Base-by-base conservation (phyloP, 2,888 invertebrate genomes). In the Steinernema scapterisci region DNA sequence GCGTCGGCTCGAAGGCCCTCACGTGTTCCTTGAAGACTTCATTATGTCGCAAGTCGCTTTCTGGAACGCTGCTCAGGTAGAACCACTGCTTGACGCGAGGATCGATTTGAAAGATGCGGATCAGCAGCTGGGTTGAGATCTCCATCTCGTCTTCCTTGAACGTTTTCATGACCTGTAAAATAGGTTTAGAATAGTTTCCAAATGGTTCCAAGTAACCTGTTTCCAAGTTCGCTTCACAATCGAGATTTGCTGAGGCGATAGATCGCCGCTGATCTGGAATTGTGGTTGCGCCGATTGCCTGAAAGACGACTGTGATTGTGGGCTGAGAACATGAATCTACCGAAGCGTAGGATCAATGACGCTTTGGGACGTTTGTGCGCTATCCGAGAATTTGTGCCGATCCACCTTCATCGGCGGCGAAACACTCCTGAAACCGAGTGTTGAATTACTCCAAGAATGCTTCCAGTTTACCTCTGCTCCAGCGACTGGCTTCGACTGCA, bases 141-240 rank as follows among this genome's bases (percentile, higher is more conserved):
- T 81, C 83, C 25, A 56, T 73, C 48, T 83, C 81, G 45, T 83
- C 83, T 38, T 82, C 79, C 45, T 77, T 75, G 11, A 77, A 56
- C 27, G 71, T 51, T 72, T 81, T 81, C 77, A 81, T 76, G 23
- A 80, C 74, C 75, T 73, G 27, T n/a, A n/a, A n/a, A 63, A 70
- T 21, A 11, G 23, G n/a, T 11, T 21, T 46, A 44, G n/a, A n/a
- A 19, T 6, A 25, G 21, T 52, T 21, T 45, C 25, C 25, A 27
- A 19, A 38, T 6, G 25, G n/a, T 23, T n/a, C 5, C 43, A 2
- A 27, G 2, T n/a, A 3, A 80, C 79, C 31, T 76, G 74, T 54
- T 83, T 81, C 81, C 81, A 81, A n/a, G 75, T 79, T 1, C 83
- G 63, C 46, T 83, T 83, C 16, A 81, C 79, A n/a, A 79, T 73